Percentiles rank a stretch among this genome's conserved stretches.
Evolutionary conservation across 53 echinoderm and acorn worm genomes (phyloP).

Genomic region (Hippasteria phrygiana): DNA sequence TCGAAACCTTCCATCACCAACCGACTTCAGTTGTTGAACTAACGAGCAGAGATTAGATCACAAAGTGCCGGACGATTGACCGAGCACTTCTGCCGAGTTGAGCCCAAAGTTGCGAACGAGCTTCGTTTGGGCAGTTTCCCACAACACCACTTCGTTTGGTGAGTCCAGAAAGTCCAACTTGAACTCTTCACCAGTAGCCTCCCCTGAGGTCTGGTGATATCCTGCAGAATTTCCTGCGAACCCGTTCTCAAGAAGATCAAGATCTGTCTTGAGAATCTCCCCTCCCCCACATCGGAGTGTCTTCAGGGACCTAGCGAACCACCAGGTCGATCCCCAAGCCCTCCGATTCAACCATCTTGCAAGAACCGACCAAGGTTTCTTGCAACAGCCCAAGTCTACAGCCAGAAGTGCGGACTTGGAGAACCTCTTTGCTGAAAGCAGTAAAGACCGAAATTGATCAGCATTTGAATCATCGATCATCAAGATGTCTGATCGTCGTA

Average conservation of each 20-base stretch:
- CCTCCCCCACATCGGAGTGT: background rate
- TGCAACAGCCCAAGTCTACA: background rate
- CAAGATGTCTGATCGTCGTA: slow-evolving; percentile 56
- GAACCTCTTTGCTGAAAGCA: background rate
- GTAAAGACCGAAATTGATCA: slow-evolving; percentile 12
- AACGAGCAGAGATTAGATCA: background rate
- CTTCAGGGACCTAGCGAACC: background rate
- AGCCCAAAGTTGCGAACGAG: background rate
- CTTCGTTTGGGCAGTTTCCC: background rate
- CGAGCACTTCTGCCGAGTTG: slow-evolving; percentile 10
- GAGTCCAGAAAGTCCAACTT: background rate
- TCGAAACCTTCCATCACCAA: background rate
- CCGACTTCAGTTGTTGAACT: background rate
- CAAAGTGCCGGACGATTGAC: background rate
- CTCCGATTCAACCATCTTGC: background rate
- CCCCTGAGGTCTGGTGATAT: slow-evolving; percentile 41
- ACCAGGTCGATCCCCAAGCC: background rate
- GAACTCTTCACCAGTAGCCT: slow-evolving; percentile 40
- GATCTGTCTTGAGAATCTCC: background rate
- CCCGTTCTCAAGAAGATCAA: slow-evolving; percentile 14
- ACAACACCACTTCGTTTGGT: background rate
- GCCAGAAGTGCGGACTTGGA: slow-evolving; percentile 18
- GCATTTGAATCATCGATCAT: slow-evolving; percentile 15
- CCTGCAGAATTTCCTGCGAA: slow-evolving; percentile 15
- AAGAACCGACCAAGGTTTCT: slow-evolving; percentile 1